A percentile compares a stretch with the other conserved stretches of the same genome.
These are phyloP conservation scores for Propithecus perrieri DNA, from an alignment of 2,797 vertebrate species.

Conservation along the genomic window DNA sequence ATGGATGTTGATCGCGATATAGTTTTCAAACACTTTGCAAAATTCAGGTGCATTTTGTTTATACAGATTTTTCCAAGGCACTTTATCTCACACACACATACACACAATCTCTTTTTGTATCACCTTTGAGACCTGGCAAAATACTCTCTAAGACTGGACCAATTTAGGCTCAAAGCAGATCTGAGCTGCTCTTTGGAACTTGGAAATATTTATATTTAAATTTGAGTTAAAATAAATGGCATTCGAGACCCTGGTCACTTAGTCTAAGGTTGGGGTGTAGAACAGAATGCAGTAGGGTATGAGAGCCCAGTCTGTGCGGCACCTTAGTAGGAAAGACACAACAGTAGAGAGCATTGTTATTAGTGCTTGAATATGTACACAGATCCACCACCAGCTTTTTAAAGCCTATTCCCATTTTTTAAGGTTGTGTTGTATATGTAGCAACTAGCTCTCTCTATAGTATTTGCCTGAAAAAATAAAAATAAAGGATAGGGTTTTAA, in stretches of 20 bases:
- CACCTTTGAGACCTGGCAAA: not conserved
- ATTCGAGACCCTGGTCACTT: not conserved
- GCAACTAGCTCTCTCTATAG: not conserved
- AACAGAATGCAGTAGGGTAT: not conserved
- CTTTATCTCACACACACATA: not conserved
- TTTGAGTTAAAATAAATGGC: not conserved
- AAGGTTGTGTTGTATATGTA: not conserved
- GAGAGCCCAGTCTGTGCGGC: not conserved
- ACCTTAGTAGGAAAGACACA: not conserved
- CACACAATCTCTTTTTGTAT: not conserved
- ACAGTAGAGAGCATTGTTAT: too few species aligned
- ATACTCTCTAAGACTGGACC: not conserved
- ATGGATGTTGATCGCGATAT: not conserved
- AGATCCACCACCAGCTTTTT: not conserved
- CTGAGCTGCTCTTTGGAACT: not conserved
- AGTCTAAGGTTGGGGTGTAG: not conserved
- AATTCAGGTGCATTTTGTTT: not conserved
- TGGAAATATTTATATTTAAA: not conserved
- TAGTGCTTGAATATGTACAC: not conserved
- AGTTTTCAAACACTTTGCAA: not conserved
- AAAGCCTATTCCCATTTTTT: not conserved
- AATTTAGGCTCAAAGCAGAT: not conserved
- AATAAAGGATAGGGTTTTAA: not conserved
- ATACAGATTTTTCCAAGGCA: not conserved
- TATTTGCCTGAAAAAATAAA: constrained; percentile 25